A percentile compares a stretch with the other conserved stretches of the same genome.
phyloP scores from a whole-genome alignment of 2,113 vertebrate species.

The Pachycephala philippinensis region DNA sequence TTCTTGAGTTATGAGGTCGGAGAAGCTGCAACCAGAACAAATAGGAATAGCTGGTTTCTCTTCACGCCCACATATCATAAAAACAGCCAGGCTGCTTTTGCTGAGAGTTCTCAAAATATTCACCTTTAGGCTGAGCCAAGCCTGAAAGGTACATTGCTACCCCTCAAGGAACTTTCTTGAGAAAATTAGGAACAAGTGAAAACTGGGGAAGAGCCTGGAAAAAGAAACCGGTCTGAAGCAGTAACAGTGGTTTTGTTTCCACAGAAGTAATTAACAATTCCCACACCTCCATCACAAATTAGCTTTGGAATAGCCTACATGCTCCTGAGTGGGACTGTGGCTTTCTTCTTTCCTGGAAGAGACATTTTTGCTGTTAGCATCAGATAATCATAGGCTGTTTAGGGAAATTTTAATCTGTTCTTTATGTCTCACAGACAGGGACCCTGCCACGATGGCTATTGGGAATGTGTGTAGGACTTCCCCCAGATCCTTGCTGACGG shows the following conservation, averaged over 20 bases:
- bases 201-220: neutral
- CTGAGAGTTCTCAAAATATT: neutral
- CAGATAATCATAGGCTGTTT: neutral
- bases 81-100: neutral
- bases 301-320: neutral
- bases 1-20: constrained; percentile 41
- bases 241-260: neutral
- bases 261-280: neutral
- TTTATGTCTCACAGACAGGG: neutral
- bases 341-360: neutral
- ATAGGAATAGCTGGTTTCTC: constrained; percentile 27
- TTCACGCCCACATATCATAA: neutral
- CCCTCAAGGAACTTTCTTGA: neutral
- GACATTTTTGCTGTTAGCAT: neutral
- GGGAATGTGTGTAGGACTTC: accelerated
- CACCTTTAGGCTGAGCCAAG: neutral
- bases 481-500: neutral
- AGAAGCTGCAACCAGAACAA: constrained; percentile 2
- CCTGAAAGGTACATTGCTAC: neutral
- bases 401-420: neutral
- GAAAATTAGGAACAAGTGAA: neutral
- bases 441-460: accelerated
- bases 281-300: neutral
- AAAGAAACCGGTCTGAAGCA: neutral
- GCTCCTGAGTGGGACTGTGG: neutral